Evolutionary conservation across 2,888 invertebrate genomes (phyloP).

Genomic region (Branchinecta sandiegonensis): DNA sequence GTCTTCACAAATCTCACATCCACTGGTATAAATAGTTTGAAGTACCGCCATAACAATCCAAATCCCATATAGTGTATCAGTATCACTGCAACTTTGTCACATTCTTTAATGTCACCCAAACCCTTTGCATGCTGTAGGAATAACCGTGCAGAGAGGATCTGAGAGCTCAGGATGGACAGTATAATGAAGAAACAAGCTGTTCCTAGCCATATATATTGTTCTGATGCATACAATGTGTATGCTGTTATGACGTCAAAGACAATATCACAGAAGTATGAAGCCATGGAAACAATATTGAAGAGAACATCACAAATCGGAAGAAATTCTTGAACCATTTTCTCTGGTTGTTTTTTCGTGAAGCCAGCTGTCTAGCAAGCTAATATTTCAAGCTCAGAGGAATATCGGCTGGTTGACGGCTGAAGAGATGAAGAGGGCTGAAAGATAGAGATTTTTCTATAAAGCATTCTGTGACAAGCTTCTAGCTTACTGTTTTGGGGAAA

Average conservation of each 20-base stretch:
- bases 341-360: background rate
- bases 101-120: constrained; percentile 27
- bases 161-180: constrained; percentile 57
- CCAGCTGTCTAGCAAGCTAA: no score
- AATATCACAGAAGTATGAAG: constrained; percentile 78
- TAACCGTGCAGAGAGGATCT: constrained; percentile 55
- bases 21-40: constrained; percentile 66
- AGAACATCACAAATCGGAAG: constrained; percentile 78
- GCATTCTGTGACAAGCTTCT: no score
- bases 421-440: no score
- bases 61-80: constrained; percentile 36
- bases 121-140: constrained; percentile 40
- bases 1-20: constrained; percentile 65
- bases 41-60: constrained; percentile 49
- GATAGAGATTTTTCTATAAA: no score
- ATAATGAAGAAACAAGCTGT: constrained; percentile 54
- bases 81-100: constrained; percentile 51
- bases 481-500: no score
- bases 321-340: constrained; percentile 54
- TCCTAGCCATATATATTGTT: constrained; percentile 48
- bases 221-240: constrained; percentile 59
- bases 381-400: no score
- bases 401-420: no score
- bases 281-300: constrained; percentile 76
- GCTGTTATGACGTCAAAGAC: constrained; percentile 75